Conservation (phyloP, 1,140 invertebrate genomes). For the Drosophila mojavensis region DNA sequence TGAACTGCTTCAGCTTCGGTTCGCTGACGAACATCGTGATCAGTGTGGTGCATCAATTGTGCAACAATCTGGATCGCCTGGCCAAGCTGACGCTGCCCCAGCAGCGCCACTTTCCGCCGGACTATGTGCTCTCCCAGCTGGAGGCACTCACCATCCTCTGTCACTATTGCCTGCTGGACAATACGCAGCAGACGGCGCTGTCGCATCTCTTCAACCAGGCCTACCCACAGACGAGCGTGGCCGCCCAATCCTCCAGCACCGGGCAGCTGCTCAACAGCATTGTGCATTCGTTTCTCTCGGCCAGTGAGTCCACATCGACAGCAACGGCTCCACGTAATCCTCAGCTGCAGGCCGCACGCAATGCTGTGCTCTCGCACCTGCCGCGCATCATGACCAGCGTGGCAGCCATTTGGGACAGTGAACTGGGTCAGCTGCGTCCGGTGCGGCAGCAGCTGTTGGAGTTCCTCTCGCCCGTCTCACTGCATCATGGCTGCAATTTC, state of each 20-base stretch:
- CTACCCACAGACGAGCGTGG: constrained; percentile 85
- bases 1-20: constrained; percentile 89
- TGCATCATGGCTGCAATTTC: constrained; percentile 93
- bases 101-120: constrained; percentile 86
- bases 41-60: constrained; percentile 92
- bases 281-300: constrained; percentile 90
- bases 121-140: constrained; percentile 92
- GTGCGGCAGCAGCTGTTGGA: constrained; percentile 92
- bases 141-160: constrained; percentile 93
- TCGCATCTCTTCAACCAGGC: constrained; percentile 87
- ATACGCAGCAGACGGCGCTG: constrained; percentile 86
- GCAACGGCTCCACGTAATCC: constrained; percentile 79
- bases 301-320: constrained; percentile 51
- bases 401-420: constrained; percentile 92
- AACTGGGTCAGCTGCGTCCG: constrained; percentile 84
- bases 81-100: constrained; percentile 77
- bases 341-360: constrained; percentile 86
- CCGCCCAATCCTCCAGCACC: constrained; percentile 86
- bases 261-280: constrained; percentile 92
- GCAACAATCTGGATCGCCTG: constrained; percentile 91
- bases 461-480: constrained; percentile 93
- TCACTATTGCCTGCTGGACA: constrained; percentile 94
- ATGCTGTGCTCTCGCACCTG: constrained; percentile 91
- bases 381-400: constrained; percentile 93
- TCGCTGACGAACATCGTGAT: constrained; percentile 91